Base-by-base conservation (phyloP, 2,888 invertebrate species). In the Aphidoletes aphidimyza region DNA sequence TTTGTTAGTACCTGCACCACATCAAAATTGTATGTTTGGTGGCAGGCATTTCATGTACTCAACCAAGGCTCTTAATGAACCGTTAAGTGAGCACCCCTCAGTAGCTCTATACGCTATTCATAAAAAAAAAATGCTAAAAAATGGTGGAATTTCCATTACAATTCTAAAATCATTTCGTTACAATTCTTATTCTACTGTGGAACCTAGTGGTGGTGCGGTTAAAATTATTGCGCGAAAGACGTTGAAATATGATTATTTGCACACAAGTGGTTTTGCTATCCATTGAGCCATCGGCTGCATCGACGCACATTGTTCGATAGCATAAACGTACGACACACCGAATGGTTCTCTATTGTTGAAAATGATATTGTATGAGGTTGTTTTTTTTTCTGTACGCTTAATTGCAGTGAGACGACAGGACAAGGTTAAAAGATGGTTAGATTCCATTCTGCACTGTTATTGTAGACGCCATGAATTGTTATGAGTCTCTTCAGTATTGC, bases 71-170 rank as follows among this genome's bases (percentile, higher is more conserved):
- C 69, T n/a, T 69, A 69, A 69, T 69, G 69, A 69, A 69, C 69
- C 69, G 69, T 69, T 69, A 69, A 69, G 69, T 69, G 69, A 69
- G 69, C 69, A 30, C 69, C 69, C 69, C 30, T 69, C 69, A 69
- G 34, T 69, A 14, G 34, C 69, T 54, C 22, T 30, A 11, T 30
- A 14, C 30, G 5, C 69, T 69, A 69, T 69, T 30, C 14, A 30
- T 14, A 3, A 26, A 17, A 0, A 14, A 47, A 17, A 6, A 17
- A 47, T 47, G 69, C 26, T 30, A 69, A 54, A 22, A n/a, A n/a
- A 54, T 5, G 3, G 69, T 69, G 69, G 69, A 30, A 30, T 69
- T 69, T 69, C 34, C 34, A 69, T 69, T 69, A 30, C 30, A 14
- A 69, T 69, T 69, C 30, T 9, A n/a, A n/a, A 69, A 30, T 30